Base-by-base conservation (phyloP, 2,888 invertebrate genomes). In the Sinhomidia bicolor region DNA sequence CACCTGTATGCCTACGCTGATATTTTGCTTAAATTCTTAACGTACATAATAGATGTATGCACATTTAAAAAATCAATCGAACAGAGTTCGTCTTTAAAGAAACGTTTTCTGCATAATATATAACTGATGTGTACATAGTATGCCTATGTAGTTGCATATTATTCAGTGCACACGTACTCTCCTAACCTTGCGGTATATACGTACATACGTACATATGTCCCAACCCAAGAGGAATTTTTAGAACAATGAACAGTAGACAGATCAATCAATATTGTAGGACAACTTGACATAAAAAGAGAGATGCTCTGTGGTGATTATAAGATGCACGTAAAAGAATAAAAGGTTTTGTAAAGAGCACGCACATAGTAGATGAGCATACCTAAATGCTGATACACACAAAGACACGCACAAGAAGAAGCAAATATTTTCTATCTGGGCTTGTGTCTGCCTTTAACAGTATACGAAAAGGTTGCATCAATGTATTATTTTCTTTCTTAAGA, bases 211-310 rank as follows among this genome's bases (percentile, higher is more conserved):
- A 78, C 32, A 5, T 7, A 36, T 10, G 62, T 82, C 57, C 57
- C 78, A 78, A 57, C 54, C 54, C 78, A 57, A 78, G 26, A 57
- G 57, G 36, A 82, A 47, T 68, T 65, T 29, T 47, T 68, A 65
- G 76, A 84, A 76, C 84, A 84, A 84, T 84, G 62, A 41, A 44
- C 60, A 84, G 20, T 32, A 54, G 78, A 84, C 74, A 76, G 84
- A 60, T 84, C 84, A 84, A 84, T 76, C 76, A 84, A 76, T 76
- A 76, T 62, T 84, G 74, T 76, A 62, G 57, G 74, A 84, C 83
- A 83, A 83, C 71, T 83, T 83, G 83, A 71, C 71, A 74, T 74
- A 83, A 83, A 83, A 82, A 51, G 78, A 47, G 51, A 54, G 78
- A 78, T 78, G 78, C 57, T 78, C 57, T 78, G 54, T 20, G 54